phyloP scores from a whole-genome alignment of 2,113 vertebrate genomes.

The Eptatretus burgeri region DNA sequence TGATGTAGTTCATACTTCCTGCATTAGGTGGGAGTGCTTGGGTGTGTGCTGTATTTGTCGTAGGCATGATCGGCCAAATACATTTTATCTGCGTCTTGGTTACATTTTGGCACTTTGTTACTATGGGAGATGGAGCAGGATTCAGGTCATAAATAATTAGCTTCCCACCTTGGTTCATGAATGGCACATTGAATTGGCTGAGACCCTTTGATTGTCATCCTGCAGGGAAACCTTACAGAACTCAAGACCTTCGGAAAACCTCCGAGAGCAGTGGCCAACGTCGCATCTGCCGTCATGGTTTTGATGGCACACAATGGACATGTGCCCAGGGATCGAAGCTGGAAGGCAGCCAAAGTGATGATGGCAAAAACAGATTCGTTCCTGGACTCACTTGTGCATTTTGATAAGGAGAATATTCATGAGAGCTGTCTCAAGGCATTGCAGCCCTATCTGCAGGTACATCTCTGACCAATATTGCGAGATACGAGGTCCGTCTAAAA shows the following conservation, averaged over 20 bases:
- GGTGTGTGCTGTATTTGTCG: too few species aligned
- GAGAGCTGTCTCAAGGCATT: constrained; percentile 60
- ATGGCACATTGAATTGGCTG: too few species aligned
- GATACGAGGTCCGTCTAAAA: too few species aligned
- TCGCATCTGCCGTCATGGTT: constrained; percentile 62
- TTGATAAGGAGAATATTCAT: constrained; percentile 66
- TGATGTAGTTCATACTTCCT: too few species aligned
- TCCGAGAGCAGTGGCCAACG: constrained; percentile 45
- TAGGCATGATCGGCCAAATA: too few species aligned
- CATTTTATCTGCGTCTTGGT: too few species aligned
- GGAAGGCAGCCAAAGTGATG: constrained; percentile 49
- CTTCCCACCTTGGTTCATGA: too few species aligned
- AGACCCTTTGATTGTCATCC: background rate
- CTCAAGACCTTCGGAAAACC: constrained; percentile 67
- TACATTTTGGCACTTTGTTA: too few species aligned
- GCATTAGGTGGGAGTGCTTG: too few species aligned
- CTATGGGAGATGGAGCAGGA: too few species aligned
- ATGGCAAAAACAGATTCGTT: constrained; percentile 65
- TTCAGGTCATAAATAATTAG: too few species aligned
- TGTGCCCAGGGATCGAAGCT: constrained; percentile 66
- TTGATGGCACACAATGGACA: constrained; percentile 33
- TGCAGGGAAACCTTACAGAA: constrained; percentile 65
- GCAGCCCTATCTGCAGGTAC: constrained; percentile 34
- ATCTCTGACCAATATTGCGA: background rate
- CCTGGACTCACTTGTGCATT: constrained; percentile 45